Evolutionary conservation across 2,113 vertebrate genomes (phyloP).

Genomic region (Smithornis capensis): DNA sequence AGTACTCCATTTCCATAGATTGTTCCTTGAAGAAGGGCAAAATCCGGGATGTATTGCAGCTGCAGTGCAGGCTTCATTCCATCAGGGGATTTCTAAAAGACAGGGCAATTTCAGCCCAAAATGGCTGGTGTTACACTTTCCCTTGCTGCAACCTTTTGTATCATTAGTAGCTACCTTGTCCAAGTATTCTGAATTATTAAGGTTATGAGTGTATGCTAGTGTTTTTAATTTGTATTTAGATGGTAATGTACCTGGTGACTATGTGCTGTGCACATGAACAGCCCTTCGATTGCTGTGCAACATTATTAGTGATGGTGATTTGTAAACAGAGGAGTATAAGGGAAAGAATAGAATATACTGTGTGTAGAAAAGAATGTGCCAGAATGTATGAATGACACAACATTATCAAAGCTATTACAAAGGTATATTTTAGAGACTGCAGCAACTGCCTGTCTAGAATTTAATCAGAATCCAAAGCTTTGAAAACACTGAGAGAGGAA

Average conservation of each 20-base stretch:
- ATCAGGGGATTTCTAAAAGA: not conserved
- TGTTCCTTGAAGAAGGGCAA: not conserved
- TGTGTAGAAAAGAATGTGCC: slow-evolving; percentile 3
- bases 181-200: slow-evolving; percentile 37
- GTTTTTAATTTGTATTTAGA: slow-evolving; percentile 53
- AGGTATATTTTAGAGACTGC: slow-evolving; percentile 41
- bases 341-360: slow-evolving; percentile 7
- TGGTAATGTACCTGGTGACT: not conserved
- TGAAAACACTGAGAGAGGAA: slow-evolving; percentile 32
- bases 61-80: not conserved
- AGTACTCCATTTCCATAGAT: rapidly evolving
- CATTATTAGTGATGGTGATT: not conserved
- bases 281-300: slow-evolving; percentile 19
- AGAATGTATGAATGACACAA: slow-evolving; percentile 42
- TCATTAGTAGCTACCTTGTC: slow-evolving; percentile 7
- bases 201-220: not conserved
- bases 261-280: slow-evolving; percentile 39
- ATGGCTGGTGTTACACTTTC: not conserved
- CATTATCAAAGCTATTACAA: slow-evolving; percentile 47
- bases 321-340: not conserved
- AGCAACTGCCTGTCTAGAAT: slow-evolving; percentile 54
- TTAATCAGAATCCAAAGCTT: slow-evolving; percentile 65
- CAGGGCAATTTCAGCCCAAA: not conserved
- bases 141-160: slow-evolving; percentile 10
- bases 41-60: not conserved